These are phyloP conservation scores for Meiosimyza decipiens DNA, from an alignment of 2,888 invertebrate species.

Conservation along the genomic window DNA sequence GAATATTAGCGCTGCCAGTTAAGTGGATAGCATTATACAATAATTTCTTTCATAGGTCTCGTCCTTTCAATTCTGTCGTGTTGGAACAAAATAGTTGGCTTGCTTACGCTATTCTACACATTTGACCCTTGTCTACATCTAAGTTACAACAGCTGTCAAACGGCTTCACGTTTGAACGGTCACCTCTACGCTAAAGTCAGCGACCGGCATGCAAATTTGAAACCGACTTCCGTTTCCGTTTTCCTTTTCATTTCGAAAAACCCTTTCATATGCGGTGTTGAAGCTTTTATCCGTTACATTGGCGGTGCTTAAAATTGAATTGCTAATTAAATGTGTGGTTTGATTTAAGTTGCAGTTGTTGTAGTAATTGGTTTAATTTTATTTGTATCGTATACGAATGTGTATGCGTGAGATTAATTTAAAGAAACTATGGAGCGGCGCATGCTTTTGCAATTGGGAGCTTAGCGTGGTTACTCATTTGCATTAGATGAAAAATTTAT, in stretches of 20 bases:
- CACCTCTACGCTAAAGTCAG: not conserved
- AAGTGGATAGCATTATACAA: too few species aligned
- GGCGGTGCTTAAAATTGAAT: slow-evolving; percentile 8
- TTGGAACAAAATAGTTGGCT: too few species aligned
- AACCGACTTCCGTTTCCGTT: not conserved
- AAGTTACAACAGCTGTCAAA: not conserved
- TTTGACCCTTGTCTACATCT: too few species aligned
- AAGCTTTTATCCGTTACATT: not conserved
- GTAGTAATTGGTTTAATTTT: not conserved
- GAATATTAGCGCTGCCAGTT: too few species aligned
- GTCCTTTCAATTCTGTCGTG: too few species aligned
- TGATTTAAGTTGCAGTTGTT: not conserved
- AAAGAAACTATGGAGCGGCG: too few species aligned
- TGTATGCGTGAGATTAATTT: too few species aligned
- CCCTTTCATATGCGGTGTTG: not conserved
- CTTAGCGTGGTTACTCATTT: too few species aligned
- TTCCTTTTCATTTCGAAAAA: not conserved
- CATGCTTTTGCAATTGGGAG: too few species aligned
- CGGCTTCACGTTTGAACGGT: slow-evolving; percentile 5
- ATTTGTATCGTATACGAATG: not conserved
- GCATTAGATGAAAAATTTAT: too few species aligned
- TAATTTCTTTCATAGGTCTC: too few species aligned
- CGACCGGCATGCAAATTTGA: not conserved
- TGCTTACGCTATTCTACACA: too few species aligned
- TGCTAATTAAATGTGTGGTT: not conserved